Conservation (phyloP, 1,140 invertebrate species). For the Pseudomyrmex sp. region DNA sequence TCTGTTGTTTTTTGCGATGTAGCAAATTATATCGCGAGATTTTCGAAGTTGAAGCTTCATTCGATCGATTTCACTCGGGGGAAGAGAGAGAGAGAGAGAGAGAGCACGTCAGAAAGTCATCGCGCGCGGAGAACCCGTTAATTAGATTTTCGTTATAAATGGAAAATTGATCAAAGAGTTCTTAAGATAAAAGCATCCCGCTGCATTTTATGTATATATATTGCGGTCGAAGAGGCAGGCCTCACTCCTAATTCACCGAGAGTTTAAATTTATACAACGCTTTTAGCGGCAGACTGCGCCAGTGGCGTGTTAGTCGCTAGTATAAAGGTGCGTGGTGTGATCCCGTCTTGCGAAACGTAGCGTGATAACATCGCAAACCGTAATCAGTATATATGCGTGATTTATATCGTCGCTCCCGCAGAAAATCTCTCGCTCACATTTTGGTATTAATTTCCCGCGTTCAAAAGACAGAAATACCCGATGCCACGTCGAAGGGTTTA, state of each 20-base stretch:
- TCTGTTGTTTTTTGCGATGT: no score
- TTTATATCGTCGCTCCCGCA: constrained; percentile 29
- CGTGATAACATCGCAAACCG: constrained; percentile 35
- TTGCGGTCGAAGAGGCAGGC: background rate
- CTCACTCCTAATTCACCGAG: background rate
- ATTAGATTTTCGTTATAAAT: constrained; percentile 20
- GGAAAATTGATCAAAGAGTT: constrained; percentile 7
- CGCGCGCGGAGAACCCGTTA: no score
- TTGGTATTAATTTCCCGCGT: constrained; percentile 31
- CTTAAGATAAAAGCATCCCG: background rate
- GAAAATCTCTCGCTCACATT: constrained; percentile 7
- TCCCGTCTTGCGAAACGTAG: constrained; percentile 49
- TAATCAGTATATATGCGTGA: constrained; percentile 35
- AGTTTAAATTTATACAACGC: constrained; percentile 22
- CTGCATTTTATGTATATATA: background rate
- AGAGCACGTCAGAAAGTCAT: constrained; percentile 5
- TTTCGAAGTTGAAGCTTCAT: no score
- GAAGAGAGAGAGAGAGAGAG: no score
- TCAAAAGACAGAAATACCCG: constrained; percentile 18
- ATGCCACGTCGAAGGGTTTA: constrained; percentile 37
- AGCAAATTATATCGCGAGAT: no score
- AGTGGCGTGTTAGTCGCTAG: constrained; percentile 30
- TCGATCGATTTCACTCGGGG: no score
- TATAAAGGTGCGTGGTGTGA: constrained; percentile 38
- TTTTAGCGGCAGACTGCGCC: constrained; percentile 4